Percentiles rank a stretch among this genome's conserved stretches.
Evolutionary conservation across 2,797 vertebrate genomes (phyloP).

Genomic region (Uromys caudimaculatus): DNA sequence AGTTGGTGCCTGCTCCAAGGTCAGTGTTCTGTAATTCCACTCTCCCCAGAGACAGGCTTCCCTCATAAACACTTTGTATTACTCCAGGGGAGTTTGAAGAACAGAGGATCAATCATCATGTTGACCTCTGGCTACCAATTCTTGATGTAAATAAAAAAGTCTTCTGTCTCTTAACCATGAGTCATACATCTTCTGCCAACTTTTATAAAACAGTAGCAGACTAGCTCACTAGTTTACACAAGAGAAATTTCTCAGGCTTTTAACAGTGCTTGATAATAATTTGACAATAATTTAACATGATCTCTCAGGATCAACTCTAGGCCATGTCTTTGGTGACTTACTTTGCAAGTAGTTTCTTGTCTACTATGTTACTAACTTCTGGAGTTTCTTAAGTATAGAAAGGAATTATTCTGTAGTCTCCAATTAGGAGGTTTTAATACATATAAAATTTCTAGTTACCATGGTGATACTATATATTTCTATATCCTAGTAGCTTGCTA

Average conservation of each 20-base stretch:
- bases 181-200: neutral
- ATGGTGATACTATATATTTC: neutral
- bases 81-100: neutral
- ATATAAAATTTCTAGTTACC: neutral
- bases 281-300: conserved; percentile 24
- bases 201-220: neutral
- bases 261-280: neutral
- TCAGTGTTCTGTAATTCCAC: neutral
- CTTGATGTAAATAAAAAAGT: conserved; percentile 8
- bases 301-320: neutral
- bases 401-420: neutral
- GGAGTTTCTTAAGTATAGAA: conserved; percentile 9
- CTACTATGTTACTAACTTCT: neutral
- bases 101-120: neutral
- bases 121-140: neutral
- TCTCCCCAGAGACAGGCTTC: neutral
- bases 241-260: neutral
- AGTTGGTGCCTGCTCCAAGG: neutral
- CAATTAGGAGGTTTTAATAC: conserved; percentile 4
- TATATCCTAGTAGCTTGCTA: neutral
- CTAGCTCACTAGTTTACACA: neutral
- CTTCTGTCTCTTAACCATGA: neutral
- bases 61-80: neutral
- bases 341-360: conserved; percentile 18
- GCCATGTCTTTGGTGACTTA: neutral